phyloP scores from a whole-genome alignment of 2,797 vertebrate species.

The Coregonus suidteri region DNA sequence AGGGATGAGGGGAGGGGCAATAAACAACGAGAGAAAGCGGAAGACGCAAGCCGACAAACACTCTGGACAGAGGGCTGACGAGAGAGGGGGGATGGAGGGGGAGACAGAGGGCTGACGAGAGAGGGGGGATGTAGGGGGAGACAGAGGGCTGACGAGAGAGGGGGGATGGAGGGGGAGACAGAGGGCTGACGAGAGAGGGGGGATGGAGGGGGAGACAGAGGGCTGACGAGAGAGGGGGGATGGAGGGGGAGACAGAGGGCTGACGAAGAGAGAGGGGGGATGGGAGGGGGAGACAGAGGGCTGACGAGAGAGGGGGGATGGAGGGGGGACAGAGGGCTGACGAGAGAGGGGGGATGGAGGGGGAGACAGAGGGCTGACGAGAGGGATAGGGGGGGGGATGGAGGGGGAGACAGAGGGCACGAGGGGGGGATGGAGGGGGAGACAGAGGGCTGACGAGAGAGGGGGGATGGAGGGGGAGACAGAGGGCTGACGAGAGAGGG shows the following conservation, averaged over 20 bases:
- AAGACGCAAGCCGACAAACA: conserved; percentile 39
- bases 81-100: conserved; percentile 36
- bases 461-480: too few relatives aligned
- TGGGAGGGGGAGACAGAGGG: conserved; percentile 29
- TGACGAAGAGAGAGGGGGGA: conserved; percentile 40
- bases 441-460: too few relatives aligned
- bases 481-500: too few relatives aligned
- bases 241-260: neutral
- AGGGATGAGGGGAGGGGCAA: conserved; percentile 11
- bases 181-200: conserved; percentile 31
- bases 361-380: conserved; percentile 23
- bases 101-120: conserved; percentile 11
- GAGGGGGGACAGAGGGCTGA: too few relatives aligned
- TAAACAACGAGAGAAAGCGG: conserved; percentile 40
- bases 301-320: too few relatives aligned
- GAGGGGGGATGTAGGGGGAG: conserved; percentile 16
- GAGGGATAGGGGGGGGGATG: conserved; percentile 41
- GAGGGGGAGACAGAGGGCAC: conserved; percentile 20
- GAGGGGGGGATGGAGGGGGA: too few relatives aligned
- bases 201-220: conserved; percentile 34
- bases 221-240: too few relatives aligned
- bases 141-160: conserved; percentile 26
- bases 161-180: conserved; percentile 35
- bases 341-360: conserved; percentile 36
- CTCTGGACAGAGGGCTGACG: conserved; percentile 19